Evolutionary conservation across 2,888 invertebrate species (phyloP).

Genomic region (Chymomyza amoena): DNA sequence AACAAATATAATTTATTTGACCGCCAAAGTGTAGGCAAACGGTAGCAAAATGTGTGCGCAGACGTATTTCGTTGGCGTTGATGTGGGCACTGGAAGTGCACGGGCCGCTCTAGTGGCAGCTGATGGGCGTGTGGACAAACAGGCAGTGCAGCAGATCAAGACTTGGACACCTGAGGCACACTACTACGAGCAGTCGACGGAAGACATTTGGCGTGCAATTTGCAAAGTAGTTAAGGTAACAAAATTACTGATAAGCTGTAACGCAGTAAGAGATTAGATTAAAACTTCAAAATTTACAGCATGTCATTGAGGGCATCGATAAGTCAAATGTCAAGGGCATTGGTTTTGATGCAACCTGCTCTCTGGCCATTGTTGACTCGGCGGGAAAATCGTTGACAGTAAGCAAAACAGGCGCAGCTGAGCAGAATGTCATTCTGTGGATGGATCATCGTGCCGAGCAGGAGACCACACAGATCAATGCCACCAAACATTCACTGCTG

Average conservation of each 20-base stretch:
- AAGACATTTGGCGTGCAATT: constrained; percentile 90
- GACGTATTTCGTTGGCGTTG: constrained; percentile 89
- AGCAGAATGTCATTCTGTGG: constrained; percentile 93
- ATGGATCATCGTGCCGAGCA: constrained; percentile 92
- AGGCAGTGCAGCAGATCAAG: constrained; percentile 83
- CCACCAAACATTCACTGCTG: constrained; percentile 86
- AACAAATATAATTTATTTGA: constrained; percentile 58
- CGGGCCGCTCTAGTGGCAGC: constrained; percentile 89
- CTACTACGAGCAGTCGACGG: constrained; percentile 94
- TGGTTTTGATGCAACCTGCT: constrained; percentile 98
- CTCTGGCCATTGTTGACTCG: constrained; percentile 88
- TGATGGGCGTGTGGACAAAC: constrained; percentile 84
- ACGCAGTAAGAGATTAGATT: constrained; percentile 43
- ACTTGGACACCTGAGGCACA: constrained; percentile 88
- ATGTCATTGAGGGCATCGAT: constrained; percentile 81
- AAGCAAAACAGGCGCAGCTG: constrained; percentile 83
- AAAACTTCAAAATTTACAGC: constrained; percentile 79
- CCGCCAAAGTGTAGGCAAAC: constrained; percentile 33
- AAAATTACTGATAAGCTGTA: constrained; percentile 38
- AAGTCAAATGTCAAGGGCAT: constrained; percentile 86
- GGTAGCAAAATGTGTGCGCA: constrained; percentile 51
- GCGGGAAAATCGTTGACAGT: constrained; percentile 85
- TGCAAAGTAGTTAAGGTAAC: constrained; percentile 86
- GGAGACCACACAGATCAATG: constrained; percentile 90
- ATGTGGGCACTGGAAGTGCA: constrained; percentile 95